Base-by-base conservation (phyloP, 2,113 vertebrate species). In the Pteropus alecto region DNA sequence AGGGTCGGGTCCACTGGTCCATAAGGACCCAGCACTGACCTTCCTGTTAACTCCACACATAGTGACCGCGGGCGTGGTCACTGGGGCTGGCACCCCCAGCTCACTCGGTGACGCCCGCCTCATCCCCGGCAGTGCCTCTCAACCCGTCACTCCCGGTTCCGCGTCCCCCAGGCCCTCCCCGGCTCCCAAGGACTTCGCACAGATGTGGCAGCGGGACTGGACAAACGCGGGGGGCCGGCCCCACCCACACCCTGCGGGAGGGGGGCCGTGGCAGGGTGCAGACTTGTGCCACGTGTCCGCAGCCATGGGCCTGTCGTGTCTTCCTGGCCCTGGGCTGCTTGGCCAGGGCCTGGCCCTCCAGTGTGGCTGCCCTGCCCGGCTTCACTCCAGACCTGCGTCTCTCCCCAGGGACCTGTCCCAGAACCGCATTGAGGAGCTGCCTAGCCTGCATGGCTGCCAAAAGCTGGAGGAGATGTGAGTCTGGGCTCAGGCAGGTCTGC, bases 381-480 rank as follows among this genome's bases (percentile, higher is more conserved):
- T 65, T 86, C 26, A 8, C 26, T 82, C 63, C 28, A 60, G 19
- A 83, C 7, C 0, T 11, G 63, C 0, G 51, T 96, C 60, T 97
- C 74, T 56, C 93, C 54, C 83, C 97, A 99, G 99, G 71, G 99
- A 99, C 73, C 98, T 99, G 97, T 99, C 99, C 38, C 98, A 99
- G 96, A 99, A 99, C 98, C 99, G 98, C 71, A 99, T 99, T 0
- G 98, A 99, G 95, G 98, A 99, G 73, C 98, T 99, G 95, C 99
- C 99, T 96, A 99, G 99, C 97, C 99, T 99, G 98, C 99, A 98
- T 93, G 98, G 96, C 97, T 99, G 99, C 93, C 98, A 99, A 95
- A 98, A 97, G 46, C 98, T 99, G 97, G 99, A 99, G 97, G 99
- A 99, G 97, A 99, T 99, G 99, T 99, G 98, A 99, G 99, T 99